Base-by-base conservation (phyloP, 2,888 invertebrate species). In the Hypomecis punctinalis region DNA sequence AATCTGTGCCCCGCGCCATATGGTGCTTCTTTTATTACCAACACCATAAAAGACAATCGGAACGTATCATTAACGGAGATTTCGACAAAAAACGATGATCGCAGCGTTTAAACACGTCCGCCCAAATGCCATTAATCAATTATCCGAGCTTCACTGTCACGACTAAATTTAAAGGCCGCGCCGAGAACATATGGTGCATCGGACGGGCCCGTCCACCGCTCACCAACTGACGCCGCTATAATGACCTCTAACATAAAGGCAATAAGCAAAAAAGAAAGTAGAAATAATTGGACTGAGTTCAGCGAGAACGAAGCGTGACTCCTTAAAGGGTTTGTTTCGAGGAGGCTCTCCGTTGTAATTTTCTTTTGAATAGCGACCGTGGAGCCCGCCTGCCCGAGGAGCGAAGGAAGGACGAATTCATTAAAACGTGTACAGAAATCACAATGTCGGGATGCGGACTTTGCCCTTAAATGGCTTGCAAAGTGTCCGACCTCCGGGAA, bases 11-110 rank as follows among this genome's bases (percentile, higher is more conserved):
- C 70, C 75, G 71, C 83, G 74, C 89, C 92, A 93, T 91, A 92
- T 93, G 93, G 86, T 79, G 80, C 73, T 66, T 79, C 76, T 79
- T 81, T 80, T 79, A 79, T 80, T 81, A 80, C 78, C 77, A 70
- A 77, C 80, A 60, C 82, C 80, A 80, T 80, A 80, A 69, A 80
- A 87, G 83, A 87, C 85, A 90, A 91, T 90, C 90, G 85, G 79
- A 91, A 87, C 86, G 86, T 91, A 92, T 91, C 86, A 91, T 91
- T 91, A 91, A 81, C 80, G 80, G 86, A 84, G 86, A 87, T 89
- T 84, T 79, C 75, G 72, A 86, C 81, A 86, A 86, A 90, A 91
- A 91, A 87, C 78, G 76, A 82, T 78, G 84, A 87, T 86, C 80
- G 84, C 75, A 76, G 80, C 88, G 83, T 89, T 89, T 88, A 89